Percentiles rank a stretch among this genome's conserved stretches.
Evolutionary conservation across 2,113 vertebrate genomes (phyloP).

Genomic region (Microcebus murinus): DNA sequence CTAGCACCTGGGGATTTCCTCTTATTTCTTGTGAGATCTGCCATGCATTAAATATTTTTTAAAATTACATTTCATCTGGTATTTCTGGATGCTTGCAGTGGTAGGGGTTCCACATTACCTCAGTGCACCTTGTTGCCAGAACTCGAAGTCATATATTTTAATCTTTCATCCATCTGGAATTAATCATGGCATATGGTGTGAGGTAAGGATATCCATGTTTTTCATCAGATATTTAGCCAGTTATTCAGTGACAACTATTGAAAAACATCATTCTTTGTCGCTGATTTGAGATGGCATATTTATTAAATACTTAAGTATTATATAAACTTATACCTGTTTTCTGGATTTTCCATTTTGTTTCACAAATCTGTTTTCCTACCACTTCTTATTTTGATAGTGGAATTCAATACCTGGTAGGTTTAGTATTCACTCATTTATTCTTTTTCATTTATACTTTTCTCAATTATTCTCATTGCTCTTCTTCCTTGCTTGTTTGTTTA

Average conservation of each 20-base stretch:
- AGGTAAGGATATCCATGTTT: conserved; percentile 52
- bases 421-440: neutral
- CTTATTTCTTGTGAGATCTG: conserved; percentile 45
- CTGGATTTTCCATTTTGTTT: conserved; percentile 41
- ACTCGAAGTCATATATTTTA: conserved; percentile 30
- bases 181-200: conserved; percentile 39
- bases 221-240: conserved; percentile 18
- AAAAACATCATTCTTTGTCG: conserved; percentile 35
- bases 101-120: conserved; percentile 31
- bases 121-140: conserved; percentile 37
- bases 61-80: conserved; percentile 21
- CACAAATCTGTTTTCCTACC: conserved; percentile 37
- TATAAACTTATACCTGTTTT: conserved; percentile 23
- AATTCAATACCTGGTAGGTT: neutral
- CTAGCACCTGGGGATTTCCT: neutral
- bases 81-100: conserved; percentile 23
- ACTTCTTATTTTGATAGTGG: neutral
- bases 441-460: conserved; percentile 28
- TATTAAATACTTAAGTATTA: conserved; percentile 28
- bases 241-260: conserved; percentile 30
- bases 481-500: neutral
- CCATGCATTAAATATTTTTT: conserved; percentile 31
- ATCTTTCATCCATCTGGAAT: conserved; percentile 37
- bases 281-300: conserved; percentile 28
- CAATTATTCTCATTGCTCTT: neutral